Base-by-base conservation (phyloP, 2,113 vertebrate species). In the Hippocampus barbouri region DNA sequence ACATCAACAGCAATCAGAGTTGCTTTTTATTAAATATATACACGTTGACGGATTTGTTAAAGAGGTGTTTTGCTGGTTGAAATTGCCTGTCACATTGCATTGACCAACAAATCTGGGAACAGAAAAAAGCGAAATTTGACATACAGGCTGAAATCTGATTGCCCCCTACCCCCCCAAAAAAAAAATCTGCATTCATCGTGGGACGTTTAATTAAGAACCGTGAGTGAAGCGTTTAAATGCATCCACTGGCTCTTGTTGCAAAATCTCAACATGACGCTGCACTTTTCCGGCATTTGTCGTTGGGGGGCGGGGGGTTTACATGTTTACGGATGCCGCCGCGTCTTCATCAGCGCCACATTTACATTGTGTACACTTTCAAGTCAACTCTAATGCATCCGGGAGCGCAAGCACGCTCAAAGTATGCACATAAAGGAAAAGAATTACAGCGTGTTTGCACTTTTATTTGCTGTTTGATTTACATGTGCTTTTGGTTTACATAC, bases 301-400 rank as follows among this genome's bases (percentile, higher is more conserved):
- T 34, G 30, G 4, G 4, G 30, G 21, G 25, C 25, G 0, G 23
- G 8, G 21, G 15, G 23, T 25, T 4, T 34, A 43, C 11, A 1
- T 23, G 59, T 61, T 61, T 61, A 61, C 16, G 16, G n/a, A 66
- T 7, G 15, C 14, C 64, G 71, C 45, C 77, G 81, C 73, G 75
- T 76, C 76, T 87, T 80, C 86, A 90, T 89, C 86, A 85, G 80
- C 82, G 68, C 66, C 62, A 70, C 75, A 75, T 82, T 84, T 80
- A 79, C 78, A 87, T 84, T 74, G 61, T 69, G 57, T 30, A 21
- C 51, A 45, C 65, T 60, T 69, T 71, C 71, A 60, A 74, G 1
- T 76, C 73, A 63, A 47, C 54, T 75, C 27, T 73, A 62, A 7
- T 23, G 77, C 72, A 76, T 80, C 79, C 30, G 72, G 74, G 65